Conservation (phyloP, 2,797 vertebrate species). For the Diceros bicornis region DNA sequence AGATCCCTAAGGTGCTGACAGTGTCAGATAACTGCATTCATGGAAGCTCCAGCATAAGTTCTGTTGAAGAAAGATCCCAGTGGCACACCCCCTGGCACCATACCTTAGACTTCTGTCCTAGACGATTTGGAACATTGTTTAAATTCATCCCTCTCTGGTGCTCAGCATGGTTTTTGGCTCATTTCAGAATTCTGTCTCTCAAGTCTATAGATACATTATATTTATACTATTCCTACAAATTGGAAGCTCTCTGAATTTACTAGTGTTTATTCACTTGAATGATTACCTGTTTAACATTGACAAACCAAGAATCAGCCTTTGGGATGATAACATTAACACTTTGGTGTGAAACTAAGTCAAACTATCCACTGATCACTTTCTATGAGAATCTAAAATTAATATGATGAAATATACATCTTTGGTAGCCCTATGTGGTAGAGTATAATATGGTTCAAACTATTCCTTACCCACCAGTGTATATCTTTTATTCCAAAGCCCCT, state of each 20-base stretch:
- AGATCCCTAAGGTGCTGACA: not conserved
- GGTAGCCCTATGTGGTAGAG: not conserved
- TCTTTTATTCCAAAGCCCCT: not conserved
- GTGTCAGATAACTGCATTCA: not conserved
- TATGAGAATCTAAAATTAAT: not conserved
- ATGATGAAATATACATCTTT: not conserved
- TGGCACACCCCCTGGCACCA: fast-evolving
- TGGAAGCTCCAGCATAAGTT: not conserved
- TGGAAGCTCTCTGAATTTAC: not conserved
- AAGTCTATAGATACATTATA: not conserved
- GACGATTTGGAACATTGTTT: not conserved
- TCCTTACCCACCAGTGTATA: not conserved
- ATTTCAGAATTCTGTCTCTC: not conserved
- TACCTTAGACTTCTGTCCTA: not conserved
- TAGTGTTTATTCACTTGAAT: not conserved
- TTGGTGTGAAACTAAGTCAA: not conserved
- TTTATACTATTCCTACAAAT: not conserved
- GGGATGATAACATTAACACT: not conserved
- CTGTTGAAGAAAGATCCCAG: not conserved
- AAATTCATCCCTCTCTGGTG: not conserved
- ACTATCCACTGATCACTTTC: not conserved
- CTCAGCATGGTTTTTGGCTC: not conserved
- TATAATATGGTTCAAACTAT: not conserved
- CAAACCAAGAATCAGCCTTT: not conserved
- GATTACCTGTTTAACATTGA: not conserved